These are phyloP conservation scores for Oreocharis arfaki DNA, from an alignment of 2,113 vertebrate species.

Conservation along the genomic window DNA sequence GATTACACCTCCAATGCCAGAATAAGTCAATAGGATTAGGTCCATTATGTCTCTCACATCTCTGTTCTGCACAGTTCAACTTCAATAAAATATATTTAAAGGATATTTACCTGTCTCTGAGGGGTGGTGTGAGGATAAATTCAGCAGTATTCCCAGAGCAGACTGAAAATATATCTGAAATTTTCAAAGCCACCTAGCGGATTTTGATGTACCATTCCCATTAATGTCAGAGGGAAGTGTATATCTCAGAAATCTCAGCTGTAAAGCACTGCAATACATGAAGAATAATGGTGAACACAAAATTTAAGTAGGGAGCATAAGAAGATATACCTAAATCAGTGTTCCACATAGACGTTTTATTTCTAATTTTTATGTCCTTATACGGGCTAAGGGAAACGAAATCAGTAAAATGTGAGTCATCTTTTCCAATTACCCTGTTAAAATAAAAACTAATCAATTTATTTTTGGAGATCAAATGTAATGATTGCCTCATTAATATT, in stretches of 20 bases:
- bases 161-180: conserved; percentile 22
- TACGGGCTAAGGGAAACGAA: not conserved
- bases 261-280: not conserved
- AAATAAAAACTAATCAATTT: conserved; percentile 41
- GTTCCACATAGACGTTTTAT: not conserved
- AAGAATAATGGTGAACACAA: conserved; percentile 18
- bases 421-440: conserved; percentile 7
- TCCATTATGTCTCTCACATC: conserved; percentile 27
- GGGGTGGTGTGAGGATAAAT: conserved; percentile 32
- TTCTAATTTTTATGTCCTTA: conserved; percentile 28
- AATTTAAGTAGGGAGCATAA: conserved; percentile 26
- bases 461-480: conserved; percentile 4
- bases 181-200: conserved; percentile 37
- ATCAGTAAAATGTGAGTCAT: not conserved
- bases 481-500: conserved; percentile 17
- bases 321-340: conserved; percentile 11
- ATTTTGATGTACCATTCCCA: conserved; percentile 33
- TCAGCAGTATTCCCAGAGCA: not conserved
- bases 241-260: not conserved
- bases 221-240: conserved; percentile 26
- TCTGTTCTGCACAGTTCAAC: conserved; percentile 10
- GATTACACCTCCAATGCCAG: not conserved
- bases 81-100: conserved; percentile 51
- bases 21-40: conserved; percentile 42
- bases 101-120: conserved; percentile 51